Conservation (phyloP, 2,797 vertebrate species). For the Triplophysa yarkandensis region DNA sequence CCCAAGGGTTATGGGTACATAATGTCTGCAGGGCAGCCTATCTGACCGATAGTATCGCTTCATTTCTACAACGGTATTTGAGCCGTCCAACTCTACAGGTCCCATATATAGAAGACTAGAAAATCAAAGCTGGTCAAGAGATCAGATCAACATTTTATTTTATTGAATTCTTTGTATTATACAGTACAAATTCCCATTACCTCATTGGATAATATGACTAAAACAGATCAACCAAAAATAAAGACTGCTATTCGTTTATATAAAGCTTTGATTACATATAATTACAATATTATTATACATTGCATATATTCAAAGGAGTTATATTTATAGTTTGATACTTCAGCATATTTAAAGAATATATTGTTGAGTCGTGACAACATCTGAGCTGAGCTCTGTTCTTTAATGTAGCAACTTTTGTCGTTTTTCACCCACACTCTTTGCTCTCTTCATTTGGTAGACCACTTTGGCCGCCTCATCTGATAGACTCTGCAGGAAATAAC, state of each 20-base stretch:
- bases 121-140: not conserved
- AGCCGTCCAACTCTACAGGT: not conserved
- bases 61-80: slow-evolving; percentile 20
- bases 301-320: not conserved
- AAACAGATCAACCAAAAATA: not conserved
- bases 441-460: slow-evolving; percentile 78
- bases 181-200: not conserved
- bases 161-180: not conserved
- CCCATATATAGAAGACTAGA: not conserved
- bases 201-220: not conserved
- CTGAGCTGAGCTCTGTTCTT: slow-evolving; percentile 34
- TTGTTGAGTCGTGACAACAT: not conserved
- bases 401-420: slow-evolving; percentile 17
- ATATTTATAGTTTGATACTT: not conserved
- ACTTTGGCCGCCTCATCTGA: slow-evolving; percentile 76
- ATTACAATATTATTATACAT: not conserved
- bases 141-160: slow-evolving; percentile 19
- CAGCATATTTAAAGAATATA: not conserved
- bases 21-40: slow-evolving; percentile 10
- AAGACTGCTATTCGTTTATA: not conserved
- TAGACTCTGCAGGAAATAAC: slow-evolving; percentile 59
- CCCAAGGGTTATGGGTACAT: slow-evolving; percentile 9
- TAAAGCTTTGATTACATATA: not conserved
- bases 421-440: slow-evolving; percentile 58
- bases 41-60: slow-evolving; percentile 15